phyloP scores from a whole-genome alignment of 2,797 vertebrate genomes.

The Pyrocephalus nanus region DNA sequence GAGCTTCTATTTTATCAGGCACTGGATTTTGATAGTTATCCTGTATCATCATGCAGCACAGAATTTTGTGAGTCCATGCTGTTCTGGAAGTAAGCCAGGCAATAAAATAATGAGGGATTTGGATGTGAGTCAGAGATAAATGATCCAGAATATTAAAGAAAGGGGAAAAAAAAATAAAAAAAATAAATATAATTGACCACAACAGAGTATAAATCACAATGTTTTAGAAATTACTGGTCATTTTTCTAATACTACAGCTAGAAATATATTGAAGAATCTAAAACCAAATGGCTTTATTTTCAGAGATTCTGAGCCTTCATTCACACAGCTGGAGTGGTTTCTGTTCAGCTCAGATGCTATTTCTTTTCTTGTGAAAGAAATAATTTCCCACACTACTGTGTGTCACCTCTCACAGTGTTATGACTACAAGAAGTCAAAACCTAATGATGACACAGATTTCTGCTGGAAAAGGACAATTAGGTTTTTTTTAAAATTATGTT shows the following conservation, averaged over 20 bases:
- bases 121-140: constrained; percentile 24
- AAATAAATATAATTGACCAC: neutral
- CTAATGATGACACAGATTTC: neutral
- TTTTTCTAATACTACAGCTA: neutral
- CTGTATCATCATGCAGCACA: neutral
- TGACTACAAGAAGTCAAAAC: constrained; percentile 14
- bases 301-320: neutral
- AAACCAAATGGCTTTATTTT: neutral
- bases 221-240: neutral
- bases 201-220: neutral
- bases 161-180: neutral
- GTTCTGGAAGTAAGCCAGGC: constrained; percentile 38
- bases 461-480: neutral
- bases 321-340: neutral
- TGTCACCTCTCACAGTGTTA: neutral
- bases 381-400: neutral
- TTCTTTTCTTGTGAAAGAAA: neutral
- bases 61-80: neutral
- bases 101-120: constrained; percentile 62
- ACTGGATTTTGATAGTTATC: neutral
- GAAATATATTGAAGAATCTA: neutral
- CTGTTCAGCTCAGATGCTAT: neutral
- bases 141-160: constrained; percentile 15
- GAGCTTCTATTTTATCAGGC: neutral
- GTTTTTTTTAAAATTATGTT: neutral